Percentiles rank a stretch among this genome's conserved stretches.
Evolutionary conservation across 1,140 invertebrate genomes (phyloP).

Genomic region (Cecropterus lyciades): DNA sequence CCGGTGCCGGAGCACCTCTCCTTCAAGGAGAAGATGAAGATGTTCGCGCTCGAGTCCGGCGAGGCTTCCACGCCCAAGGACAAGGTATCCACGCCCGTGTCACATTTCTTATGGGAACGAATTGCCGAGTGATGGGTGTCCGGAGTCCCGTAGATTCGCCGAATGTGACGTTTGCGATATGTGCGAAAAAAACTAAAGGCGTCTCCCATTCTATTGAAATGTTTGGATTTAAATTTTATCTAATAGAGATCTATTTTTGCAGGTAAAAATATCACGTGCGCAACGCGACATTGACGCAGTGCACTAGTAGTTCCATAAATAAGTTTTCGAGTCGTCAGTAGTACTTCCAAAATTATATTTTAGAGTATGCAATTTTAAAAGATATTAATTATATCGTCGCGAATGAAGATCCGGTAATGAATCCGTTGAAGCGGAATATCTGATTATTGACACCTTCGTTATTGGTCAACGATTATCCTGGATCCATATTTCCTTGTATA

Average conservation of each 20-base stretch:
- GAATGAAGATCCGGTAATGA: background rate
- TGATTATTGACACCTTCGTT: background rate
- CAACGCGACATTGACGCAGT: slow-evolving; percentile 94
- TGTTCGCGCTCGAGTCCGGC: slow-evolving; percentile 97
- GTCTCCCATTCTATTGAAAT: too few species aligned
- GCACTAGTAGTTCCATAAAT: slow-evolving; percentile 61
- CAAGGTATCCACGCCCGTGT: slow-evolving; percentile 83
- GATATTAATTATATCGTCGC: background rate
- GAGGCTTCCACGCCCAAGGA: slow-evolving; percentile 94
- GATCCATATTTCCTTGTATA: slow-evolving; percentile 2
- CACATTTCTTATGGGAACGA: background rate
- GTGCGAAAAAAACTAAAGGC: too few species aligned
- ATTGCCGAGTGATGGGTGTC: too few species aligned
- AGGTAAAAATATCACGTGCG: slow-evolving; percentile 95
- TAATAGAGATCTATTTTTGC: slow-evolving; percentile 44
- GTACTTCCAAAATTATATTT: background rate
- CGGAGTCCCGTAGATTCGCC: too few species aligned
- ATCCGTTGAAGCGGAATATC: background rate
- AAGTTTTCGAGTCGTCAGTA: background rate
- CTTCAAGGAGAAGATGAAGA: slow-evolving; percentile 98
- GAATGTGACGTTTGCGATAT: too few species aligned
- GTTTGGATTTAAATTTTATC: too few species aligned
- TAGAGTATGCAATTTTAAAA: background rate
- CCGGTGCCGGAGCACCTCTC: slow-evolving; percentile 95
- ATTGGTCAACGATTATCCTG: background rate